Evolutionary conservation across 53 echinoderm and acorn worm species (phyloP), one percentile per base, ranked within the genome.

Genomic region (Astropecten irregularis): DNA sequence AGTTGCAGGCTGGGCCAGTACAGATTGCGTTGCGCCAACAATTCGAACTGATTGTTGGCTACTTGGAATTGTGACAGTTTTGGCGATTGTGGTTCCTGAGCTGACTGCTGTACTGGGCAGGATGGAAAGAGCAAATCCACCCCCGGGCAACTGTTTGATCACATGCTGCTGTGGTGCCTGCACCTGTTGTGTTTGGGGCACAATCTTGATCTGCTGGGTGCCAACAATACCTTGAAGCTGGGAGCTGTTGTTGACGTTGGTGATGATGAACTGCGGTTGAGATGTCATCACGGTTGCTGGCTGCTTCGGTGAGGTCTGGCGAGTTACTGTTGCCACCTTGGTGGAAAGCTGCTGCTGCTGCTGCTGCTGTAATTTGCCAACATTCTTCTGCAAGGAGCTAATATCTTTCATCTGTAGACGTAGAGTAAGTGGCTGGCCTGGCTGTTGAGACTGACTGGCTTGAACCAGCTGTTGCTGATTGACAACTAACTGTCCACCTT

Each of bases 321-420:
- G 63, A 73, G 35, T 76, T 65, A 38, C 86, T 25, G 68, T 86
- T 85, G 76, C 85, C 40, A 35, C 86, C 92, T 59, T 92, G 73
- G 57, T 83, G 70, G 40, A 69, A 66, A 47, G 3, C 30, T 28
- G 71, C 27, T 69, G 72, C 51, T 94, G 91, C 39, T 27, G 10
- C 20, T 29, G 74, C 27, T 69, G 72, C 51, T 94, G 91, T 32
- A 84, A 69, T 14, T 71, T 81, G 58, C 90, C 69, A 6, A 94
- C 58, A 26, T 94, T 94, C 20, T 46, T 42, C 83, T 94, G 94
- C 44, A 94, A 37, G 32, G 87, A 71, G 28, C 83, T 88, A 19
- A 73, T 69, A 65, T 94, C 94, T 83, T 91, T 86, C 35, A 94
- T 88, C 44, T 91, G 91, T 32, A 94, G 49, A 66, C 91, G 94